Conservation (phyloP, 1,140 invertebrate genomes). For the Philopotamus ludificatus region DNA sequence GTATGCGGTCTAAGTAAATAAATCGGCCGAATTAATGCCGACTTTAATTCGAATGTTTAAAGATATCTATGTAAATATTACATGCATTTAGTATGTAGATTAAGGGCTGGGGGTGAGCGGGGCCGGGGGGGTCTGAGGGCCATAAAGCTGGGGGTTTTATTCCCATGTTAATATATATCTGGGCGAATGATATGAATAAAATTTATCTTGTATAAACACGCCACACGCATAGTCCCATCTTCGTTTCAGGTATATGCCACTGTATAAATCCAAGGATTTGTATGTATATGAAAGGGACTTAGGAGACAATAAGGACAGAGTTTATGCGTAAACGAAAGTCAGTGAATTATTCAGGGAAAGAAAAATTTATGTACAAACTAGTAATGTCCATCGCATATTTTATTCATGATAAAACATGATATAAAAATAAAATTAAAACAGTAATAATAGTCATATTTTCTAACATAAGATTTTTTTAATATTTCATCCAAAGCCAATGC, state of each 20-base stretch:
- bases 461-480: too few species aligned
- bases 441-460: too few species aligned
- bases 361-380: too few species aligned
- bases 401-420: too few species aligned
- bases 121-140: constrained; percentile 3
- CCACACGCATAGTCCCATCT: constrained; percentile 17
- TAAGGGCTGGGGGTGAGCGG: neutral
- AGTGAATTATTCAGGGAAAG: too few species aligned
- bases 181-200: constrained; percentile 22
- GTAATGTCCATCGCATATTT: too few species aligned
- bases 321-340: constrained; percentile 10
- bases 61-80: constrained; percentile 34
- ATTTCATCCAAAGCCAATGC: too few species aligned
- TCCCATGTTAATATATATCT: constrained; percentile 26
- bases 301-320: constrained; percentile 12
- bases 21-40: constrained; percentile 33
- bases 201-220: constrained; percentile 31
- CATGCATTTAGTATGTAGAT: constrained; percentile 22
- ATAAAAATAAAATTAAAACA: too few species aligned
- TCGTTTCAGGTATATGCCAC: constrained; percentile 3
- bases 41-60: constrained; percentile 19
- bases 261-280: constrained; percentile 24
- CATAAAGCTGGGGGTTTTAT: constrained; percentile 25
- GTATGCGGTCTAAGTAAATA: constrained; percentile 20
- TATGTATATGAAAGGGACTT: constrained; percentile 21